Percentiles rank a stretch among this genome's conserved stretches.
These are phyloP conservation scores for Petrophora chlorosata DNA, from an alignment of 2,888 invertebrate genomes.

Conservation along the genomic window DNA sequence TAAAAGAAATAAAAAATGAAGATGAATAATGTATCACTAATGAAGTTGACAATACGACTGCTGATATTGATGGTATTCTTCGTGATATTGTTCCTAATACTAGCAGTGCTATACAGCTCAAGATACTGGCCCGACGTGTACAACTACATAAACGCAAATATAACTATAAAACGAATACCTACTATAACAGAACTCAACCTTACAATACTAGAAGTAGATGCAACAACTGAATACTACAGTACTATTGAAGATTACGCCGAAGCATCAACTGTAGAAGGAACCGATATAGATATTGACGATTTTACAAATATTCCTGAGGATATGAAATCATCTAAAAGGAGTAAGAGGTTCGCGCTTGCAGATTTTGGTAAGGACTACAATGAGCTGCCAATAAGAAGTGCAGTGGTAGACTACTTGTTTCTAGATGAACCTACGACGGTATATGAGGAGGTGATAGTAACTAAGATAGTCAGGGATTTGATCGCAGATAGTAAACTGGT, in stretches of 20 bases:
- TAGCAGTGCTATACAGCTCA: conserved; percentile 61
- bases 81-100: conserved; percentile 61
- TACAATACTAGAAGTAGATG: conserved; percentile 50
- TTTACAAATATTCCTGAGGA: conserved; percentile 49
- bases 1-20: conserved; percentile 54
- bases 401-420: conserved; percentile 61
- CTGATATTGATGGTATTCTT: conserved; percentile 62
- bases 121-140: conserved; percentile 74
- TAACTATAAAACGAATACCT: conserved; percentile 71
- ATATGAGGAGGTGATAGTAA: conserved; percentile 27
- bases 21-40: conserved; percentile 49
- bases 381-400: conserved; percentile 45
- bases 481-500: conserved; percentile 57
- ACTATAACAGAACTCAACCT: conserved; percentile 66
- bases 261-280: conserved; percentile 41
- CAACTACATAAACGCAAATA: conserved; percentile 69
- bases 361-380: conserved; percentile 45
- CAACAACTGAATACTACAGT: conserved; percentile 55
- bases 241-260: conserved; percentile 52
- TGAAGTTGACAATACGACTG: conserved; percentile 59
- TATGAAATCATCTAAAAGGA: conserved; percentile 36
- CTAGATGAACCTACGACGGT: conserved; percentile 44
- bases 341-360: conserved; percentile 42
- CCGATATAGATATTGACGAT: conserved; percentile 50
- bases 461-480: conserved; percentile 51